Conservation (phyloP, 1,140 invertebrate genomes). For the Neodiprion fabricii region DNA sequence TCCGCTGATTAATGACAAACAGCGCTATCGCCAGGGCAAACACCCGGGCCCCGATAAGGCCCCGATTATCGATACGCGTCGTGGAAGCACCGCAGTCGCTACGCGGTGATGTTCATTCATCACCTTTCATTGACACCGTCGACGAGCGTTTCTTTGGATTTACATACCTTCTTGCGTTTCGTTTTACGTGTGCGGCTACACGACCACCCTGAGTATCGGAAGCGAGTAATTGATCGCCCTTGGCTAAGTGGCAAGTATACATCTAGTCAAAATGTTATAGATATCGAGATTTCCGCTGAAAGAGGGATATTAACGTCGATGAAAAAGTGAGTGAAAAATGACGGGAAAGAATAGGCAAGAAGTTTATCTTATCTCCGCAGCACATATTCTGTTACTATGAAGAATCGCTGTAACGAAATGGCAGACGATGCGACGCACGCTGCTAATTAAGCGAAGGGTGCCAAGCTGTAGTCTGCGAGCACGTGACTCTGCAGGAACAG, state of each 20-base stretch:
- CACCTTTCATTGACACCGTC: constrained; percentile 21
- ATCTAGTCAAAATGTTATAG: too few relatives aligned
- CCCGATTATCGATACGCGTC: background rate
- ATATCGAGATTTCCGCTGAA: too few relatives aligned
- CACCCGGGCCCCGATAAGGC: constrained; percentile 4
- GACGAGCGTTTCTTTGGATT: constrained; percentile 13
- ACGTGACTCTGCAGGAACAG: background rate
- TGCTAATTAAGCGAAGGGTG: too few relatives aligned
- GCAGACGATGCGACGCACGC: background rate
- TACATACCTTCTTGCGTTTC: constrained; percentile 10
- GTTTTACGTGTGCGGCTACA: constrained; percentile 1
- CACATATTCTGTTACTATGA: too few relatives aligned
- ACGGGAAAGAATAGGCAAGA: background rate
- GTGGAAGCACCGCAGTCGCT: background rate
- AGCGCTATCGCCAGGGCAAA: constrained; percentile 1
- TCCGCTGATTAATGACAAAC: constrained; percentile 30
- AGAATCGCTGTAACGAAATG: too few relatives aligned
- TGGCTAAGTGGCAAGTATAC: too few relatives aligned
- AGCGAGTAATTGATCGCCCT: constrained; percentile 1
- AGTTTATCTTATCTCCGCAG: background rate
- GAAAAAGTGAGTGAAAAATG: too few relatives aligned
- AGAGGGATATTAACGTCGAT: too few relatives aligned
- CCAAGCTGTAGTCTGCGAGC: background rate
- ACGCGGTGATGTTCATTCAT: constrained; percentile 30
- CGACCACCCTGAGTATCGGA: background rate